Base-by-base conservation (phyloP, 2,888 invertebrate genomes). In the Agonopterix alstromeriana region DNA sequence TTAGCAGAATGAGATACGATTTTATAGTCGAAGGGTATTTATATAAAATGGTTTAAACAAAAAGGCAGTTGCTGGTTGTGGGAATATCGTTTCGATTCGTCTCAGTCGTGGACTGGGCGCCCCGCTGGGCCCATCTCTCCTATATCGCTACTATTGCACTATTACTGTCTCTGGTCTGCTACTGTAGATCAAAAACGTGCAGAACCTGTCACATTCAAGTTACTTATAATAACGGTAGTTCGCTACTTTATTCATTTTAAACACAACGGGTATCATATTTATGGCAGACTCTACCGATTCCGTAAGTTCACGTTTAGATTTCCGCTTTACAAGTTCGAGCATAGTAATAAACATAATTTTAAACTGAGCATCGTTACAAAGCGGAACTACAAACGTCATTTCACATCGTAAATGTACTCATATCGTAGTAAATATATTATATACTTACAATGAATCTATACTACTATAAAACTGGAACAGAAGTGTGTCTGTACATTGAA, bases 101-200 rank as follows among this genome's bases (percentile, higher is more conserved):
- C 64, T 63, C 59, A 46, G 63, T 62, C 64, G 63, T 58, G 47
- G 60, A 58, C 55, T 53, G 50, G 67, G 65, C 67, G 48, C 67
- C 84, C 84, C 65, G 82, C 79, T 70, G 82, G 27, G 81, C 61
- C 65, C 69, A 74, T 77, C 75, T 71, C 66, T 61, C 61, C 72
- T 78, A 76, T 71, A 81, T 79, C 70, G 73, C 72, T 66, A 70
- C 81, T 77, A 81, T 76, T 73, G 73, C 75, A 60, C 72, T 70
- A 74, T 76, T 71, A 73, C 70, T 72, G 77, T 78, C 77, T 68
- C 60, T 60, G 56, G 56, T 55, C 58, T 61, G 80, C 81, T 82
- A 74, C 80, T 76, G 77, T 77, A 73, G 62, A 76, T 80, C 75
- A 79, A 70, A 73, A 62, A 75, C 68, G 71, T 73, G 76, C 68